Conservation (phyloP, 2,888 invertebrate genomes). For the Clusia tigrina region DNA sequence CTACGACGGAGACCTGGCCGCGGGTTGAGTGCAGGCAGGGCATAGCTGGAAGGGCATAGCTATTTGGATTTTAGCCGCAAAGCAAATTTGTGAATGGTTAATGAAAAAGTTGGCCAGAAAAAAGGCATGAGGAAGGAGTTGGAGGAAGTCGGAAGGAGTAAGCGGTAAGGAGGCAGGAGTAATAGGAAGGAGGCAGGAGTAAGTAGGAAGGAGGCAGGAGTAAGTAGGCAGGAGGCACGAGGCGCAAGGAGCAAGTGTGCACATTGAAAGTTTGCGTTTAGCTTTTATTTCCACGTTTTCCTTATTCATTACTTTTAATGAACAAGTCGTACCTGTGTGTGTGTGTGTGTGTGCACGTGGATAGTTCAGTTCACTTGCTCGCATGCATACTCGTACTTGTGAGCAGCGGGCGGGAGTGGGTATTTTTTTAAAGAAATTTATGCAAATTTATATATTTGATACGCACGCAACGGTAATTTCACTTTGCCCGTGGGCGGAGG, state of each 20-base stretch:
- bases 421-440: constrained; percentile 25
- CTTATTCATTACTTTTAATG: constrained; percentile 13
- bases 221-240: too few relatives aligned
- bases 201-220: too few relatives aligned
- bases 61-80: constrained; percentile 42
- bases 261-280: constrained; percentile 31
- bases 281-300: constrained; percentile 24
- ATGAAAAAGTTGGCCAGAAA: constrained; percentile 42
- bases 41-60: constrained; percentile 11
- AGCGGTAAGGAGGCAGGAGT: too few relatives aligned
- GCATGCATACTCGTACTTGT: too few relatives aligned
- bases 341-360: constrained; percentile 6
- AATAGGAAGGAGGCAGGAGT: too few relatives aligned
- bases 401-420: neutral
- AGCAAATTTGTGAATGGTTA: constrained; percentile 60
- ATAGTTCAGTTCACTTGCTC: constrained; percentile 10
- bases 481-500: neutral
- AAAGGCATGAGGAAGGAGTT: too few relatives aligned
- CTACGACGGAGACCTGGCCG: constrained; percentile 10
- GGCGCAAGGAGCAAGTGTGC: neutral
- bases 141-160: too few relatives aligned
- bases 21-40: constrained; percentile 8
- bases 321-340: constrained; percentile 1
- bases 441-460: constrained; percentile 53
- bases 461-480: constrained; percentile 47